Evolutionary conservation across 2,797 vertebrate species (phyloP).

Genomic region (Sebastes oblongus): DNA sequence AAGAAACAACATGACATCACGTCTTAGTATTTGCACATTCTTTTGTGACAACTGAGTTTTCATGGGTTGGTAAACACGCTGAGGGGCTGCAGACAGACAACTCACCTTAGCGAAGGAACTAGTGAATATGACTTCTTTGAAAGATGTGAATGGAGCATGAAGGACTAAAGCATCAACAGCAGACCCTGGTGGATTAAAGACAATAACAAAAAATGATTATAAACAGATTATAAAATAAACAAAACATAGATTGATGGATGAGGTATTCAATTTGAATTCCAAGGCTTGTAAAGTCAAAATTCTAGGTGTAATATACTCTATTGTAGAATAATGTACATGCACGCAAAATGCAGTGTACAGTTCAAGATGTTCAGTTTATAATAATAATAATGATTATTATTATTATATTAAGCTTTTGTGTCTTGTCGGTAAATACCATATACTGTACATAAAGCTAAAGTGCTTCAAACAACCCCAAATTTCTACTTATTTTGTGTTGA

Average conservation of each 20-base stretch:
- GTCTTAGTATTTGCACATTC: neutral
- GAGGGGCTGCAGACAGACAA: neutral
- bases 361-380: neutral
- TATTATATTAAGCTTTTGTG: too few species aligned
- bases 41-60: neutral
- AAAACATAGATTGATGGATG: too few species aligned
- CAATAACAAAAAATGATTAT: neutral
- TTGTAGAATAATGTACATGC: neutral
- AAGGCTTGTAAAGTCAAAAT: neutral
- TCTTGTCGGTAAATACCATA: too few species aligned
- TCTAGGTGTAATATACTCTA: neutral
- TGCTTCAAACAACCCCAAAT: too few species aligned
- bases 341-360: neutral
- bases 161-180: conserved; percentile 83
- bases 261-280: neutral
- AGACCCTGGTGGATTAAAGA: conserved; percentile 49
- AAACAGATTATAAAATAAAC: neutral
- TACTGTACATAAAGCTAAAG: too few species aligned
- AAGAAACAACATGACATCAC: too few species aligned
- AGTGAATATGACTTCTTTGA: conserved; percentile 66
- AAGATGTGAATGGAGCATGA: conserved; percentile 84
- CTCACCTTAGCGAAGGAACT: conserved; percentile 72
- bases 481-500: too few species aligned
- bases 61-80: neutral
- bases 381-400: too few species aligned